Evolutionary conservation across 2,888 invertebrate species (phyloP), one percentile per base, ranked within the genome.

Genomic region (Trilocha varians): DNA sequence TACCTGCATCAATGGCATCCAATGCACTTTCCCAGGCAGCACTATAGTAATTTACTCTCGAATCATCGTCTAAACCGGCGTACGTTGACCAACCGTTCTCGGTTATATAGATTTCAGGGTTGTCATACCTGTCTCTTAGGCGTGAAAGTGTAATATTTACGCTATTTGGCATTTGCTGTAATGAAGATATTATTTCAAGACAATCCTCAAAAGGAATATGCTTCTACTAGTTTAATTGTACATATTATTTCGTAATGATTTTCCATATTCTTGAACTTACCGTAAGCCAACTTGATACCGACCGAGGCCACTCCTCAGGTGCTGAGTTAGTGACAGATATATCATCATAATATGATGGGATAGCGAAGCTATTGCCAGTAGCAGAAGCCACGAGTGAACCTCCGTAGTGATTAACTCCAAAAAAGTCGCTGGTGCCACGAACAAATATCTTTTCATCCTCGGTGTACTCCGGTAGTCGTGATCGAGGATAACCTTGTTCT

Each of bases 341-440:
- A 45, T 78, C 77, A 41, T 65, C 64, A 25, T 43, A 35, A 9
- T 63, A 15, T 0, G 74, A 73, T 1, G 74, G 74, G 1, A 66
- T 57, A 0, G 51, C 37, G 13, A 52, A 35, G 3, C 53, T 40
- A 0, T 32, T 16, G 11, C 52, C 50, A 34, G 57, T 49, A 32
- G 65, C 54, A 1, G 69, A 66, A 0, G 74, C 70, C 17, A 71
- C 44, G 1, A 63, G 45, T 1, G 16, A 63, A 0, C 87, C 70
- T 0, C 89, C 87, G 60, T 94, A 94, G 45, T 90, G 88, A 56
- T 93, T 93, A 3, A 93, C 69, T 2, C 92, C 76, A 14, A 74
- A 65, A 57, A 72, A 80, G 44, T 79, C 80, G 2, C 57, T 50
- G 1, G 71, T 50, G 1, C 78, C 79, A 33, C 52, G 63, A 2